phyloP scores from a whole-genome alignment of 1,140 invertebrate genomes.

The Drosophila miranda region DNA sequence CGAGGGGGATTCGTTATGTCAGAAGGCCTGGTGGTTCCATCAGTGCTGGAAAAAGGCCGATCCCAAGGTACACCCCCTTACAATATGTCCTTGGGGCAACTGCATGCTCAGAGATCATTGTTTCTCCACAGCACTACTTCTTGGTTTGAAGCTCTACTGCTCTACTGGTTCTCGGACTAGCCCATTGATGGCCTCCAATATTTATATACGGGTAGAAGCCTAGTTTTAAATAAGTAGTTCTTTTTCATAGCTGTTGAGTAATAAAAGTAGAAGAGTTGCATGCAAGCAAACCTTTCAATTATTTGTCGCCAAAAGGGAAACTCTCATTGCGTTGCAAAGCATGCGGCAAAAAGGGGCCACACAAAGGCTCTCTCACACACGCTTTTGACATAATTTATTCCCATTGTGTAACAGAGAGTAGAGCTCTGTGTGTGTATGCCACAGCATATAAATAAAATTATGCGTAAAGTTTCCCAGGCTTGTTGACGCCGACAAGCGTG shows the following conservation, averaged over 20 bases:
- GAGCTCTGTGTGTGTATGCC: slow-evolving; percentile 37
- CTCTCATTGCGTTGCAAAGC: slow-evolving; percentile 42
- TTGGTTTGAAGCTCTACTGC: slow-evolving; percentile 49
- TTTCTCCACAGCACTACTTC: slow-evolving; percentile 58
- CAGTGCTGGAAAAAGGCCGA: slow-evolving; percentile 82
- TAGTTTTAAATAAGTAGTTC: slow-evolving; percentile 11
- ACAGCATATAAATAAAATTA: slow-evolving; percentile 58
- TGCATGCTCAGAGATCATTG: background rate
- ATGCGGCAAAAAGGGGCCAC: slow-evolving; percentile 34
- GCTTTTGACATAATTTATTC: slow-evolving; percentile 54
- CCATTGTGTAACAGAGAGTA: slow-evolving; percentile 21
- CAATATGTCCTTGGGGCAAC: background rate
- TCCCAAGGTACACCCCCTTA: slow-evolving; percentile 49
- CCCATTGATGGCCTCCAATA: slow-evolving; percentile 18
- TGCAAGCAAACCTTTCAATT: slow-evolving; percentile 49
- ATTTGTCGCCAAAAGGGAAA: slow-evolving; percentile 42
- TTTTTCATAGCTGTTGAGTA: slow-evolving; percentile 30
- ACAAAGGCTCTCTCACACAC: slow-evolving; percentile 25
- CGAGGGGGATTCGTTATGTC: slow-evolving; percentile 72
- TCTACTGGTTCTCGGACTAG: slow-evolving; percentile 8
- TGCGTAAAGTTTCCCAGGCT: slow-evolving; percentile 58
- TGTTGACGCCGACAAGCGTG: slow-evolving; percentile 59
- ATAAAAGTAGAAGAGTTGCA: slow-evolving; percentile 47
- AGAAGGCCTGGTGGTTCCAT: slow-evolving; percentile 82
- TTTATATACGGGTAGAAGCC: slow-evolving; percentile 7